Conservation (phyloP, 1,140 invertebrate species). For the Pogonognathellus flavescens region DNA sequence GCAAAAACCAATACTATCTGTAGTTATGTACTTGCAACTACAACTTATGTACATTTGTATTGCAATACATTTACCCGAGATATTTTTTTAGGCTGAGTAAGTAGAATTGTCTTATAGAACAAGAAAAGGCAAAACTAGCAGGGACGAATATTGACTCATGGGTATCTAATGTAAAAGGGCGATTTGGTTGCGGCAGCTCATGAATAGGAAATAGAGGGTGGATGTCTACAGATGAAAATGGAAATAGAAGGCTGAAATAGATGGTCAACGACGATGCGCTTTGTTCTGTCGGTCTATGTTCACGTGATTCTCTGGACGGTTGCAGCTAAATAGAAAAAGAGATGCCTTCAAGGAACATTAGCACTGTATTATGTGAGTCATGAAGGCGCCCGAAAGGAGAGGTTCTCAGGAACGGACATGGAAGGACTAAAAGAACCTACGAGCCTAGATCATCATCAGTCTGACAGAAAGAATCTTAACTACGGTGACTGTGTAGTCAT, state of each 20-base stretch:
- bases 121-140: no score
- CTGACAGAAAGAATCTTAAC: neutral
- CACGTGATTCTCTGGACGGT: neutral
- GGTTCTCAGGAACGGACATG: neutral
- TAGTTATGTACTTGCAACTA: no score
- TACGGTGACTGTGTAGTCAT: neutral
- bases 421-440: constrained; percentile 33
- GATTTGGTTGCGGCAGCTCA: neutral
- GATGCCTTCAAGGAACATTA: constrained; percentile 50
- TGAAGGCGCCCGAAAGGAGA: constrained; percentile 24
- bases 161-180: constrained; percentile 12
- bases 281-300: constrained; percentile 24
- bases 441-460: constrained; percentile 17
- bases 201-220: constrained; percentile 27
- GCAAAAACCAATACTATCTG: no score
- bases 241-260: constrained; percentile 32
- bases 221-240: constrained; percentile 21
- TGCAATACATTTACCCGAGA: no score
- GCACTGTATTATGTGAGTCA: constrained; percentile 39
- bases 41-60: no score
- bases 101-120: no score
- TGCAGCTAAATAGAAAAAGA: neutral
- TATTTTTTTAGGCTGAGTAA: neutral
- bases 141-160: neutral
- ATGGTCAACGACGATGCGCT: constrained; percentile 30